Evolutionary conservation across 2,888 invertebrate species (phyloP).

Genomic region (Dendrolimus houi): DNA sequence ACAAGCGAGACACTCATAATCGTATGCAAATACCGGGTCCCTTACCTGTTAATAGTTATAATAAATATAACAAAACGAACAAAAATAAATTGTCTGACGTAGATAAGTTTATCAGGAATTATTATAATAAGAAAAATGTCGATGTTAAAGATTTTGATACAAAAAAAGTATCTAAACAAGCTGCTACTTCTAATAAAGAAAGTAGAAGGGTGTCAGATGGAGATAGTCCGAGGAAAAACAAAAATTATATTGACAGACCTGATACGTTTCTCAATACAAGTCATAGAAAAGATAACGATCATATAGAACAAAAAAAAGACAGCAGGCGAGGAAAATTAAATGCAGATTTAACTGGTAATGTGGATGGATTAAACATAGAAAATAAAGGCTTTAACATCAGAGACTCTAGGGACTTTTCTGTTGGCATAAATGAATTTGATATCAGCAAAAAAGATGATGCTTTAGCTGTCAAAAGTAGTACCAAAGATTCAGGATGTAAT

Average conservation of each 20-base stretch:
- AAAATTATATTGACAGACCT: too few species aligned
- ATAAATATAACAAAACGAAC: not conserved
- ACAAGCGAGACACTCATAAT: not conserved
- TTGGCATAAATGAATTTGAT: too few species aligned
- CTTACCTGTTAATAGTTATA: not conserved
- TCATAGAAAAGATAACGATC: too few species aligned
- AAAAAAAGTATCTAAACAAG: not conserved
- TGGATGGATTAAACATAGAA: not conserved
- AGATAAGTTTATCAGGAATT: not conserved
- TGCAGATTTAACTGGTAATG: not conserved
- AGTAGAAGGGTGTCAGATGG: not conserved
- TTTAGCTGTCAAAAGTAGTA: too few species aligned
- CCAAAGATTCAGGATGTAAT: too few species aligned
- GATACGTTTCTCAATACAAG: too few species aligned
- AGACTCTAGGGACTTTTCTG: too few species aligned
- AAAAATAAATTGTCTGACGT: not conserved
- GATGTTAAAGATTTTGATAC: not conserved
- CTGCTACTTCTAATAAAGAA: not conserved
- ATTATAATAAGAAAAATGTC: constrained; percentile 1
- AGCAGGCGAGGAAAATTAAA: not conserved
- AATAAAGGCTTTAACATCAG: too few species aligned
- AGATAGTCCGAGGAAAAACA: not conserved
- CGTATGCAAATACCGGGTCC: not conserved
- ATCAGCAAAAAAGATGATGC: too few species aligned
- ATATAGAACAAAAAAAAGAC: not conserved